phyloP scores from a whole-genome alignment of 2,113 vertebrate species.

The Centropus unirufus region DNA sequence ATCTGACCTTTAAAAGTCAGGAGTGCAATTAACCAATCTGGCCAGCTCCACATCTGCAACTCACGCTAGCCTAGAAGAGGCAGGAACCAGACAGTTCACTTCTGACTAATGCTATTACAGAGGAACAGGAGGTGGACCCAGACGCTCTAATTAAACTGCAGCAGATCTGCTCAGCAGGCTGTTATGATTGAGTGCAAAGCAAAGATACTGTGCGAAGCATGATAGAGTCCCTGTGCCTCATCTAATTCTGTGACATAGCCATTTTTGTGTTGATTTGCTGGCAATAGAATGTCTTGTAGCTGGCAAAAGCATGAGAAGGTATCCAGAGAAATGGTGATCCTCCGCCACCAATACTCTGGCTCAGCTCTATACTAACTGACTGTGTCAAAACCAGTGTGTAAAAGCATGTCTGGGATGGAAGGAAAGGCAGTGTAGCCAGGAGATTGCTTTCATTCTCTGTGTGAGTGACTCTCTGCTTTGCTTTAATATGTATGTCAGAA shows the following conservation, averaged over 20 bases:
- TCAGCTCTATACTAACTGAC: neutral
- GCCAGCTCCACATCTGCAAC: neutral
- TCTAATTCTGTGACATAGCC: neutral
- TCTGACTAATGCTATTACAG: conserved; percentile 42
- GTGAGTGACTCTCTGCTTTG: neutral
- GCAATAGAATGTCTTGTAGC: neutral
- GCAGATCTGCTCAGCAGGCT: conserved; percentile 28
- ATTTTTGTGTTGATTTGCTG: neutral
- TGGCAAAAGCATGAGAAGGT: neutral
- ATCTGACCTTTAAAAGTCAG: conserved; percentile 63
- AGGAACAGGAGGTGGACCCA: conserved; percentile 30
- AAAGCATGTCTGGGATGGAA: neutral
- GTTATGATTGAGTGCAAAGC: neutral
- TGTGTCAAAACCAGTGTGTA: neutral
- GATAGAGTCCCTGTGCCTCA: neutral
- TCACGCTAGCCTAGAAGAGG: neutral
- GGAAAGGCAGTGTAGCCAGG: neutral
- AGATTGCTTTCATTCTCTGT: neutral
- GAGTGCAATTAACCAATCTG: neutral
- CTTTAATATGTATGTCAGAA: neutral
- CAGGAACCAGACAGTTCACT: conserved; percentile 47
- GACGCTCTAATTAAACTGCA: conserved; percentile 21
- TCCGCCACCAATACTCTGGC: neutral
- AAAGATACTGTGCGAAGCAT: neutral
- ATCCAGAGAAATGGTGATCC: neutral